Evolutionary conservation across 2,113 vertebrate genomes (phyloP).

Genomic region (Naja naja): DNA sequence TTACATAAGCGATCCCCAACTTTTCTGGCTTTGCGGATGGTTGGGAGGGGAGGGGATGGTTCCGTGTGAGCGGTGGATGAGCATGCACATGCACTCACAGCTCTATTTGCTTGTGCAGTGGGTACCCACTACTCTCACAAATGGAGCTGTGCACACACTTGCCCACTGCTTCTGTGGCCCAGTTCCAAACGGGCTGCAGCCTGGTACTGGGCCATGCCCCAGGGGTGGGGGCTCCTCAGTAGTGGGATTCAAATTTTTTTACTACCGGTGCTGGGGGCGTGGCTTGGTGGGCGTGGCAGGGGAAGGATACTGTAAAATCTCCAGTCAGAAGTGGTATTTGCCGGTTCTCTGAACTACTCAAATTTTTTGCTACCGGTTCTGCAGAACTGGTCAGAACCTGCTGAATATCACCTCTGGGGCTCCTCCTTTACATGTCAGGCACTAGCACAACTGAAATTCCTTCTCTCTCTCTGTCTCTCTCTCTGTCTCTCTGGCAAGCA

Average conservation of each 20-base stretch:
- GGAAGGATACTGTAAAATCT: no score
- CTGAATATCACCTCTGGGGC: no score
- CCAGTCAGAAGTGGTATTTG: no score
- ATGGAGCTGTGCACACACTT: not conserved
- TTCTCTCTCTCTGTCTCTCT: not conserved
- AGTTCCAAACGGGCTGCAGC: not conserved
- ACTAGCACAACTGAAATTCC: not conserved
- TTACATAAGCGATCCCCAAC: not conserved
- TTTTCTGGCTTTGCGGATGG: not conserved
- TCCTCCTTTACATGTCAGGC: not conserved
- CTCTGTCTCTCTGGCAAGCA: not conserved
- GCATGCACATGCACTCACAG: not conserved
- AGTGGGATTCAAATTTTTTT: no score
- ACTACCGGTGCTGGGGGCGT: no score
- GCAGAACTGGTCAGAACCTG: no score
- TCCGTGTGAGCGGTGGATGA: not conserved
- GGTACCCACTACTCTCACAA: not conserved
- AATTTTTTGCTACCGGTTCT: no score
- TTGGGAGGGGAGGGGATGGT: not conserved
- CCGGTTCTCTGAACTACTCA: no score
- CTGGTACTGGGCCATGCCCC: no score
- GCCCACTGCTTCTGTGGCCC: not conserved
- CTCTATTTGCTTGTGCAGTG: not conserved
- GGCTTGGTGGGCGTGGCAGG: no score
- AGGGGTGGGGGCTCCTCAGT: not conserved